A percentile compares a stretch with the other conserved stretches of the same genome.
These are phyloP conservation scores for Drosophila sordidula DNA, from an alignment of 2,888 invertebrate species.

Conservation along the genomic window DNA sequence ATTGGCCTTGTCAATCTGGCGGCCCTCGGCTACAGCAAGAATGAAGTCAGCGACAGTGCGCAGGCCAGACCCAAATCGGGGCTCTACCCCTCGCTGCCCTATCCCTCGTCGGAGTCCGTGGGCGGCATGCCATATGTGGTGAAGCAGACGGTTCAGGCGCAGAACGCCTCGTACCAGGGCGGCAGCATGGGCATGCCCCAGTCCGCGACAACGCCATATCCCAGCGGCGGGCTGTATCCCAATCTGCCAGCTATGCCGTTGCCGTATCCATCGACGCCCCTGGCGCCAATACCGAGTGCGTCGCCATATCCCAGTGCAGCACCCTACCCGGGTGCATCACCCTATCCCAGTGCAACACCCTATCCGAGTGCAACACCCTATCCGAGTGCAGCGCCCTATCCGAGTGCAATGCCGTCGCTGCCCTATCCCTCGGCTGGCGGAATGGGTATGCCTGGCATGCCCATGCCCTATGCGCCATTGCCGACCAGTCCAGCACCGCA, in stretches of 20 bases:
- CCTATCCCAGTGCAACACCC: conserved; percentile 33
- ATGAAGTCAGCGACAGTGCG: conserved; percentile 60
- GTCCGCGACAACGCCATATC: conserved; percentile 61
- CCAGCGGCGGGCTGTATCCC: conserved; percentile 57
- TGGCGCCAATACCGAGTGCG: conserved; percentile 32
- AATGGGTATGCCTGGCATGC: conserved; percentile 71
- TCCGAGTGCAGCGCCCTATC: conserved; percentile 51
- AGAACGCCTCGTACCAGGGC: conserved; percentile 56
- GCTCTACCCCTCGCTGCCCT: conserved; percentile 81
- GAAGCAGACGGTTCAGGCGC: conserved; percentile 62
- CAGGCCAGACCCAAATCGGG: conserved; percentile 66
- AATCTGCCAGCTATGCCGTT: conserved; percentile 50
- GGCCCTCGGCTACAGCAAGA: conserved; percentile 82
- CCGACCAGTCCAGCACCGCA: conserved; percentile 57
- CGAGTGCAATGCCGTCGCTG: conserved; percentile 56
- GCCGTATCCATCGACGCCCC: conserved; percentile 53
- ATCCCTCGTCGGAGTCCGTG: conserved; percentile 72
- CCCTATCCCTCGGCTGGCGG: conserved; percentile 72
- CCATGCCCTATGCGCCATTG: conserved; percentile 75
- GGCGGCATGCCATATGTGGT: conserved; percentile 75
- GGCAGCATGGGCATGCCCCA: conserved; percentile 47
- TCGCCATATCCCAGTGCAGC: conserved; percentile 23
- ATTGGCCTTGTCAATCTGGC: conserved; percentile 83
- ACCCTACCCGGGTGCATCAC: conserved; percentile 29
- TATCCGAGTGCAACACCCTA: conserved; percentile 42